Evolutionary conservation across 2,113 vertebrate genomes (phyloP), one percentile per base, ranked within the genome.

Genomic region (Pampusana beccarii): DNA sequence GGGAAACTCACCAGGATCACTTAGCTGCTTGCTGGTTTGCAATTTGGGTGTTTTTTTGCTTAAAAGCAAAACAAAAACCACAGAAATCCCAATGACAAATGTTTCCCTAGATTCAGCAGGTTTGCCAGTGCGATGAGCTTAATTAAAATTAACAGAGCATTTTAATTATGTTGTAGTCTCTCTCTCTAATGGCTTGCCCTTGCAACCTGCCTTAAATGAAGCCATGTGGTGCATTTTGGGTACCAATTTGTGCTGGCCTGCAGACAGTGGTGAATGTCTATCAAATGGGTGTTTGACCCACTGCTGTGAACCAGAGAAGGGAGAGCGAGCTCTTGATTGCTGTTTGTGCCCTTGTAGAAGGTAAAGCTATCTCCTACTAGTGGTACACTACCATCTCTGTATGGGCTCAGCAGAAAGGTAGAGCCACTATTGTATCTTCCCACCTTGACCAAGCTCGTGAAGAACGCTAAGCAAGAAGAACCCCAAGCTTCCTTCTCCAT

Each of bases 111-210:
- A 91, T 88, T 82, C 58, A 86, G 38, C 66, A 86, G 46, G 23
- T 80, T 53, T 66, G 42, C 53, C 36, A 61, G 54, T 50, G 33
- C 2, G 5, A 24, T 85, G 56, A 83, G 72, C 33, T 86, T 79
- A 92, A 74, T 79, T 93, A 93, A 94, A 95, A 90, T 88, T 80
- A 95, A 71, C 50, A 90, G 73, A 95, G 70, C 40, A 75, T 67
- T 75, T 78, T 88, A 80, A 58, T 73, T 86, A 38, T 66, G 73
- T 36, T 65, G 38, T 46, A 57, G 24, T 56, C 18, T 85, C 90
- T 86, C 80, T 54, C 75, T 92, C 53, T 94, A 87, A 80, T 56
- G 24, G 31, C 31, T 87, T 90, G 28, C 62, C 66, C 60, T 96
- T 92, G 88, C 40, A 88, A 72, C 50, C 72, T 93, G 36, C 38